Evolutionary conservation across 2,113 vertebrate genomes (phyloP), one percentile per base, ranked within the genome.

Genomic region (Strigops habroptila): DNA sequence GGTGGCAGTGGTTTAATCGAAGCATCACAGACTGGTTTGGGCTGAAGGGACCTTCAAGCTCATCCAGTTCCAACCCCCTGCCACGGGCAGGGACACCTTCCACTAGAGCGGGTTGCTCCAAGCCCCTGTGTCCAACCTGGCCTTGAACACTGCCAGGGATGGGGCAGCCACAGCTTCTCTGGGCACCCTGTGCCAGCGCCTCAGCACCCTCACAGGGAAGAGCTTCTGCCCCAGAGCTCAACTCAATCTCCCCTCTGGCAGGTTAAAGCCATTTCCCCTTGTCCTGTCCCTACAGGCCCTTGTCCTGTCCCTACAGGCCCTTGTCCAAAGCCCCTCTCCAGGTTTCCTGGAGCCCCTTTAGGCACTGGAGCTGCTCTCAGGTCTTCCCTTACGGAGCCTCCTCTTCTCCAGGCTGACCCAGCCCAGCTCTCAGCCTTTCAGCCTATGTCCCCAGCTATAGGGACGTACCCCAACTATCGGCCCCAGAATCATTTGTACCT

Each of bases 391-490:
- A 1, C 23, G 55, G 55, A n/a, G 33, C 33, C 55, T 59, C n/a
- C 33, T 59, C 55, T 10, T n/a, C 5, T 4, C 33, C 55, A 59
- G 33, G 33, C 55, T n/a, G 55, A 9, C 5, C 33, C 33, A n/a
- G 55, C 33, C 33, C 55, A 23, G 55, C 55, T n/a, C 33, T 59
- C 55, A 59, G 33, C 55, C 55, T 59, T 59, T n/a, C 55, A 59
- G 55, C 55, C 55, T 14, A 9, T 14, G 21, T 59, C 55, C 55
- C 55, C 55, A 59, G n/a, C 5, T 17, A 9, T 13, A 52, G 60
- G 52, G 60, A 23, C 28, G 2, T 10, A 23, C 14, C 27, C 27
- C 12, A 2, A 1, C 35, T 9, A 25, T 1, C 2, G 13, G 24
- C 7, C 43, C 31, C 43, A 5, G 35, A 43, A 10, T 27, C 4